Conservation (phyloP, 2,888 invertebrate species). For the Drosophila seclusa region DNA sequence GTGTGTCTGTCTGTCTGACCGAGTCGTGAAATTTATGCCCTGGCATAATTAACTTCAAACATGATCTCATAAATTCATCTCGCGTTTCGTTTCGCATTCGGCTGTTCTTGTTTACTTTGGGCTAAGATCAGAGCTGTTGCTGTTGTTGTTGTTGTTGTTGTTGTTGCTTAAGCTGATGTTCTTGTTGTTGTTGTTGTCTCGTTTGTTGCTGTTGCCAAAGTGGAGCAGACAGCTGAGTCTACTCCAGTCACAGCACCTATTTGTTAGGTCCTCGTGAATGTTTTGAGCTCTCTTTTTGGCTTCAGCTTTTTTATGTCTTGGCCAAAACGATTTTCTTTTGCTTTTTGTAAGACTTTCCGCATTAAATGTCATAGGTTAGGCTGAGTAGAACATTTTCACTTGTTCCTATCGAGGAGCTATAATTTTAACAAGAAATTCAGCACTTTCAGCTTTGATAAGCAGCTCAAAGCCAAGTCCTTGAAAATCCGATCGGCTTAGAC, state of each 20-base stretch:
- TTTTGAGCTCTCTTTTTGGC: neutral
- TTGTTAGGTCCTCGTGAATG: neutral
- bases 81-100: slow-evolving; percentile 64
- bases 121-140: slow-evolving; percentile 40
- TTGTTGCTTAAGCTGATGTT: slow-evolving; percentile 13
- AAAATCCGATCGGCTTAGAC: too few species aligned
- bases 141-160: slow-evolving; percentile 17
- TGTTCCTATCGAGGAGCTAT: neutral
- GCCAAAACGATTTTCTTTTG: neutral
- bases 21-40: slow-evolving; percentile 71
- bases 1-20: slow-evolving; percentile 33
- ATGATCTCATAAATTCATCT: slow-evolving; percentile 81
- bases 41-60: slow-evolving; percentile 81
- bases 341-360: neutral
- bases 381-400: neutral
- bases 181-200: slow-evolving; percentile 11
- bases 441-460: neutral
- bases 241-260: slow-evolving; percentile 42
- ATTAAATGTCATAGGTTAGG: neutral
- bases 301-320: neutral
- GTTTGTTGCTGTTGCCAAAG: slow-evolving; percentile 44
- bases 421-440: neutral
- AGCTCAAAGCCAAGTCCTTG: neutral
- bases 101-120: slow-evolving; percentile 66
- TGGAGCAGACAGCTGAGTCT: slow-evolving; percentile 69